phyloP scores from a whole-genome alignment of 2,797 vertebrate genomes.

The Darevskia nairensis region DNA sequence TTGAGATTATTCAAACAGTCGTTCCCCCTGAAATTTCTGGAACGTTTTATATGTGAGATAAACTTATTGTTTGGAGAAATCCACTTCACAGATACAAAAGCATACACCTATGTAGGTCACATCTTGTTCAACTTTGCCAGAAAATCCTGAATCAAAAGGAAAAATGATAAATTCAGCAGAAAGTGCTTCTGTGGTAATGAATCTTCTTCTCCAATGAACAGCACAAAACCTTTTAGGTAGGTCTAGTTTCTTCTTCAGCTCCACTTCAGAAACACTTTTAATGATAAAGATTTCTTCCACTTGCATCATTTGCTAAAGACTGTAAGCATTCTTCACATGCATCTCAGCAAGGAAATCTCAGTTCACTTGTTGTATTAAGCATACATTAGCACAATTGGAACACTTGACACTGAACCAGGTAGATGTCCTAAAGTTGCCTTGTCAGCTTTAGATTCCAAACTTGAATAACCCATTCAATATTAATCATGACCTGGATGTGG shows the following conservation, averaged over 20 bases:
- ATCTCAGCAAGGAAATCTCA: slow-evolving; percentile 71
- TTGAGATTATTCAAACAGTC: slow-evolving; percentile 45
- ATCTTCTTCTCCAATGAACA: slow-evolving; percentile 67
- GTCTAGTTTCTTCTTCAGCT: slow-evolving; percentile 78
- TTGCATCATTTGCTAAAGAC: slow-evolving; percentile 68
- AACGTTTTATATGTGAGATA: slow-evolving; percentile 61
- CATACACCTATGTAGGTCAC: slow-evolving; percentile 63
- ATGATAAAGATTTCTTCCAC: slow-evolving; percentile 45
- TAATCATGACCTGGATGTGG: slow-evolving; percentile 75
- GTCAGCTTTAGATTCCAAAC: slow-evolving; percentile 78
- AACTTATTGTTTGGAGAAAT: slow-evolving; percentile 58
- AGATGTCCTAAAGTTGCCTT: slow-evolving; percentile 80
- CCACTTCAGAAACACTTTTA: slow-evolving; percentile 76
- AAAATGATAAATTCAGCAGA: slow-evolving; percentile 73
- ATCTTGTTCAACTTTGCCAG: slow-evolving; percentile 63
- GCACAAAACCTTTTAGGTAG: slow-evolving; percentile 71
- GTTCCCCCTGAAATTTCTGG: slow-evolving; percentile 56
- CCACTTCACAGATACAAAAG: slow-evolving; percentile 57
- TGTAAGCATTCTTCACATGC: slow-evolving; percentile 68
- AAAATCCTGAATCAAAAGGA: slow-evolving; percentile 66
- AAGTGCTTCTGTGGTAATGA: slow-evolving; percentile 66
- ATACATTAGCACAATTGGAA: slow-evolving; percentile 77
- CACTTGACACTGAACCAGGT: slow-evolving; percentile 77
- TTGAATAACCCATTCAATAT: slow-evolving; percentile 80
- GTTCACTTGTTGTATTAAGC: slow-evolving; percentile 67